These are phyloP conservation scores for Syrphus vitripennis DNA, from an alignment of 2,888 invertebrate genomes.

Conservation along the genomic window DNA sequence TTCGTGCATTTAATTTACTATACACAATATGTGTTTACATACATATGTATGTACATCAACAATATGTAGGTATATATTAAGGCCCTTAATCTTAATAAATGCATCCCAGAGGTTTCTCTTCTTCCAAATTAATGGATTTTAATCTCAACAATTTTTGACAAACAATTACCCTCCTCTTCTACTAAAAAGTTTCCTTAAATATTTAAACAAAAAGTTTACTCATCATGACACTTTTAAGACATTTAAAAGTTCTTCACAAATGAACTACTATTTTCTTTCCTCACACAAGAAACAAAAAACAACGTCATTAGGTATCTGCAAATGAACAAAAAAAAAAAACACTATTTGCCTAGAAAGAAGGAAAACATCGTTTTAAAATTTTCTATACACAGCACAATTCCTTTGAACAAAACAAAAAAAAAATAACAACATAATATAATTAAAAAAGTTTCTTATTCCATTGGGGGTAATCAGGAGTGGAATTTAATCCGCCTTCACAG, in stretches of 20 bases:
- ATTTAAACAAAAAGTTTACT: neutral
- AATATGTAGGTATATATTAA: no score
- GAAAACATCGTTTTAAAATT: neutral
- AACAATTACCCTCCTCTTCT: neutral
- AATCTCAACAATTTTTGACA: neutral
- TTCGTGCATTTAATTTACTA: no score
- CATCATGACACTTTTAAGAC: neutral
- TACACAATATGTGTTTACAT: no score
- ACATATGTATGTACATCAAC: no score
- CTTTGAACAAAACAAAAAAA: neutral
- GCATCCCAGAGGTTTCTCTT: no score
- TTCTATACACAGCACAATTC: neutral
- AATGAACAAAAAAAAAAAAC: neutral
- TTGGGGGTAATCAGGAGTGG: neutral
- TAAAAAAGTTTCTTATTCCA: constrained; percentile 8
- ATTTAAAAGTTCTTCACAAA: neutral
- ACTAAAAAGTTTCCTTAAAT: neutral
- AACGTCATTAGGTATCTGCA: neutral
- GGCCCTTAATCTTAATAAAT: no score
- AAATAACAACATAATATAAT: neutral
- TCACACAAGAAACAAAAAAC: neutral
- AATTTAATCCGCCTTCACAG: neutral
- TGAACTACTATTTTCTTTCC: neutral
- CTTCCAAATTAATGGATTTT: neutral
- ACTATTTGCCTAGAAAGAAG: neutral